Base-by-base conservation (phyloP, 53 echinoderm and acorn worm genomes). In the Patiria pectinifera region DNA sequence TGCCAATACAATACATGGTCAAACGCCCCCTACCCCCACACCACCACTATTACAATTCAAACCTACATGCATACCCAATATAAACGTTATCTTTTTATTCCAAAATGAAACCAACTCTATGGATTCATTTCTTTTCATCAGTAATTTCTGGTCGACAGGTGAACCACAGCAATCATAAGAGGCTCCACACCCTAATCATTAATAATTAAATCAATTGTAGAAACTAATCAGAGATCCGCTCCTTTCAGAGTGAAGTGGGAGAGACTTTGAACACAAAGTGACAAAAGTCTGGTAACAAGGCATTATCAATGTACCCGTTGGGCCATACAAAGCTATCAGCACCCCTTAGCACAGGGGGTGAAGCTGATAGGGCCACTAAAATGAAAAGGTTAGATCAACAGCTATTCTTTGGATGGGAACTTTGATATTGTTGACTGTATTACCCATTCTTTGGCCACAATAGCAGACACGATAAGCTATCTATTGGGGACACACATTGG, bases 381-480 rank as follows among this genome's bases (percentile, higher is more conserved):
- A 60, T 62, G 80, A 81, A 90, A 81, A 80, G 90, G 90, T 80
- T 90, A 80, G 81, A 81, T 90, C 80, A 90, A 90, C 69, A 48
- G 24, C 69, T 90, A 66, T 80, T 90, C 80, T 69, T 24, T 60
- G n/a, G 48, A 4, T 2, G 14, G 49, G 90, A 90, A 81, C 90
- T 90, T 90, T 81, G 90, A 90, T 90, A 81, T 90, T 81, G 90
- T 90, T 77, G 90, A 69, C 77, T 66, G 47, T 89, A 80, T 89
- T 89, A 79, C 69, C 89, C 66, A 79, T 89, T 89, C 21, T 90
- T 69, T 66, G 80, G 7, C 24, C 6, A 90, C 81, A 90, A 90
- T 62, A 66, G 63, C 59, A 44, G 82, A 90, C 90, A 90, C 16
- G 90, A 90, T 90, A 81, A 61, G 70, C 5, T 62, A 90, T 90